phyloP scores from a whole-genome alignment of 2,113 vertebrate genomes.

The Takifugu bimaculatus region DNA sequence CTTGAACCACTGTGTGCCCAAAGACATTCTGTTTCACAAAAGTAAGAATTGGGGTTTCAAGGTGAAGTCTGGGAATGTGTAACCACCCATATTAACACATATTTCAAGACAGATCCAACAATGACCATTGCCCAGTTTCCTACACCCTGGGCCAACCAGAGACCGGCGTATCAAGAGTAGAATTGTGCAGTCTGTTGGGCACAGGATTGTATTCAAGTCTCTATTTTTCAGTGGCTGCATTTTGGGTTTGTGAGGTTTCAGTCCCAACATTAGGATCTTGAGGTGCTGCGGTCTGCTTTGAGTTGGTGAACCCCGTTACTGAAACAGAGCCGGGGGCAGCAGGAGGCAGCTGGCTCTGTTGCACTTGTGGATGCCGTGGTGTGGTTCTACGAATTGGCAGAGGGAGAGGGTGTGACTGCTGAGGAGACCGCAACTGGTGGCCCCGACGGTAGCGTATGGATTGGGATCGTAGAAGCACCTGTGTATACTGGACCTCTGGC shows the following conservation, averaged over 20 bases:
- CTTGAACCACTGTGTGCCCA: conserved; percentile 1
- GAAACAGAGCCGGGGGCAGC: conserved; percentile 11
- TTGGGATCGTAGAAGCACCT: conserved; percentile 76
- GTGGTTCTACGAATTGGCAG: conserved; percentile 41
- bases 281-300: conserved; percentile 14
- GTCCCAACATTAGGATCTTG: conserved; percentile 16
- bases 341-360: conserved; percentile 18
- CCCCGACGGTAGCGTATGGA: conserved; percentile 63
- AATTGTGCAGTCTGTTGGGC: conserved; percentile 40
- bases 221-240: conserved; percentile 8
- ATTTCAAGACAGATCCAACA: conserved; percentile 2
- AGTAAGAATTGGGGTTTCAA: conserved; percentile 21
- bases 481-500: conserved; percentile 82
- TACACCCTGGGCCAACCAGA: not conserved
- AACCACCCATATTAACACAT: not conserved
- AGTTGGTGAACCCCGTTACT: conserved; percentile 27
- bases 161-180: conserved; percentile 3
- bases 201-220: conserved; percentile 11
- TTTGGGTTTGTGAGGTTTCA: conserved; percentile 24
- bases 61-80: conserved; percentile 23
- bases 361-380: conserved; percentile 70
- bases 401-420: conserved; percentile 23
- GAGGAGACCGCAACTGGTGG: conserved; percentile 19
- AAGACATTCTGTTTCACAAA: conserved; percentile 19
- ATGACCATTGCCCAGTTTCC: not conserved